Evolutionary conservation across 2,113 vertebrate species (phyloP).

Genomic region (Acanthisitta chloris): DNA sequence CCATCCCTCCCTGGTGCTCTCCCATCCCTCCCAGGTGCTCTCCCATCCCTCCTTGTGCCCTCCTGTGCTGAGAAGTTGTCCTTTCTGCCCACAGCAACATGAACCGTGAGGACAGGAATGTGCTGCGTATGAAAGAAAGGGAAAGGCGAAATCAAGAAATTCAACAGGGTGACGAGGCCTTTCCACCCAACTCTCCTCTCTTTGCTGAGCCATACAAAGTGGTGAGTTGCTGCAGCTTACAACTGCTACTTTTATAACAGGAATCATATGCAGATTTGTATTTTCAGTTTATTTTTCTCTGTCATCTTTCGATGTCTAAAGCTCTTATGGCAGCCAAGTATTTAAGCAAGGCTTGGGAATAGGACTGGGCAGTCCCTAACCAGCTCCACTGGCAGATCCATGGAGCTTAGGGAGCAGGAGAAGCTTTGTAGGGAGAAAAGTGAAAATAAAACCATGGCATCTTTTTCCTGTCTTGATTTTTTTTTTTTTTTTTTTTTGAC

Average conservation of each 20-base stretch:
- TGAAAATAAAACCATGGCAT: background rate
- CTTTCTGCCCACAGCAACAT: conserved; percentile 91
- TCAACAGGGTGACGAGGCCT: conserved; percentile 95
- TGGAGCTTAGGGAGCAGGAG: background rate
- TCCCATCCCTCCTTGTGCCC: background rate
- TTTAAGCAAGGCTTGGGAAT: background rate
- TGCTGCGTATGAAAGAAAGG: conserved; percentile 99
- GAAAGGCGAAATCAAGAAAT: conserved; percentile 88
- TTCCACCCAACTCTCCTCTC: conserved; percentile 95
- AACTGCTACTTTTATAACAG: background rate
- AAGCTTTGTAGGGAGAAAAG: background rate
- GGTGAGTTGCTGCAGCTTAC: conserved; percentile 76
- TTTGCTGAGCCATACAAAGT: conserved; percentile 99
- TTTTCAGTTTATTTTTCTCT: background rate
- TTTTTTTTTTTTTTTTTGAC: too few relatives aligned
- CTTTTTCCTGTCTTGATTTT: background rate
- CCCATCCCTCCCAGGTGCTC: background rate
- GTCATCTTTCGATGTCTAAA: background rate
- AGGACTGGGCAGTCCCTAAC: background rate
- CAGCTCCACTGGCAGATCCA: background rate
- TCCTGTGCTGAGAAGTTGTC: conserved; percentile 44
- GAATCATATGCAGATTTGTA: background rate
- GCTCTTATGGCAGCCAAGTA: background rate
- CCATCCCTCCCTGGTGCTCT: background rate
- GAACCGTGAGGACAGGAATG: conserved; percentile 99